A percentile compares a stretch with the other conserved stretches of the same genome.
Conservation (phyloP, 2,113 vertebrate species). For the Callaeas wilsoni region DNA sequence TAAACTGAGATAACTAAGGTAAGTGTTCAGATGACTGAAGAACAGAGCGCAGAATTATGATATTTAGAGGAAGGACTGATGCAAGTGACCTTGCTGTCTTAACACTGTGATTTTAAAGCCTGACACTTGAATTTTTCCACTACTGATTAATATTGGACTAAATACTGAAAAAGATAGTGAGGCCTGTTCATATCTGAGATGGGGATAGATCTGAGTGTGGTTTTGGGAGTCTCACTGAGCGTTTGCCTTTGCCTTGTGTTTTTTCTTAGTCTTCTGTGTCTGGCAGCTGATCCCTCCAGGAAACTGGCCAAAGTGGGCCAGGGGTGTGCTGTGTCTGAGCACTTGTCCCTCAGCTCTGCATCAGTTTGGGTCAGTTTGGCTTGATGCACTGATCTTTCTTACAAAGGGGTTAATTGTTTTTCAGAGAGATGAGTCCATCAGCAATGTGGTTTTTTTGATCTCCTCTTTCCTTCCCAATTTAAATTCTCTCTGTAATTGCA, state of each 20-base stretch:
- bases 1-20: neutral
- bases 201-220: accelerated
- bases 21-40: neutral
- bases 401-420: neutral
- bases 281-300: neutral
- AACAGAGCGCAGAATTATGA: neutral
- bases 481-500: neutral
- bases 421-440: neutral
- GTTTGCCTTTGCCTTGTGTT: neutral
- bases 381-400: neutral
- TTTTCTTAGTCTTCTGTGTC: neutral
- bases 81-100: accelerated
- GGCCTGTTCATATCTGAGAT: neutral
- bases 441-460: neutral
- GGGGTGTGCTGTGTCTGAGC: neutral
- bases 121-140: neutral
- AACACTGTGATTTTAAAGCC: neutral
- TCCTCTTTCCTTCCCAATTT: neutral
- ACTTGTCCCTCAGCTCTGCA: neutral
- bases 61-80: neutral
- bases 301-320: accelerated
- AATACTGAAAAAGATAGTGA: neutral
- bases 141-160: neutral
- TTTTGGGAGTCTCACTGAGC: neutral
- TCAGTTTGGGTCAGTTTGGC: neutral